Base-by-base conservation (phyloP, 2,113 vertebrate species). In the Trichechus manatus region DNA sequence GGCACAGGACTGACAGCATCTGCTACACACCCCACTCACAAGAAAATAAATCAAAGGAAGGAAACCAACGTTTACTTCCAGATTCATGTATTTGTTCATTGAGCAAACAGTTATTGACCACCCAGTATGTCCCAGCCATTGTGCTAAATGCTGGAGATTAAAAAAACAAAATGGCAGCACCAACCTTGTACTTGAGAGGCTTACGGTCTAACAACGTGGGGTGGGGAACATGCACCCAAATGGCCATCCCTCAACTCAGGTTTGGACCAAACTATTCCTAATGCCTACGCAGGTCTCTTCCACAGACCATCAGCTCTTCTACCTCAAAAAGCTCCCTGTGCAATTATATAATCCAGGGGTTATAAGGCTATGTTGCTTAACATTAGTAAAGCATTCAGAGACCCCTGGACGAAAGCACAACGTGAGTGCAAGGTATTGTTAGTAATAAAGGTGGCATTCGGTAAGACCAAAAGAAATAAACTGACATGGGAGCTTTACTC, bases 391-490 rank as follows among this genome's bases (percentile, higher is more conserved):
- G 75, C 50, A 61, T 93, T 66, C 7, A 36, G 64, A 36, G 81
- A 59, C 44, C 59, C 22, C 82, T 29, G n/a, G 70, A 86, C 90
- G 77, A 89, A 89, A 92, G 94, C 89, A 33, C 96, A 27, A 31
- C 29, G 19, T 8, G 89, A 72, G 17, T 2, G 53, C 29, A 5
- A 87, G 68, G 87, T 89, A 93, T 96, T 95, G 89, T 94, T 98
- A 97, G 95, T 22, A 63, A 89, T 85, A 77, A 83, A 96, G 89
- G 89, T 56, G 31, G 87, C 47, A 25, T 87, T 96, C 89, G 92
- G 91, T 22, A 64, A 94, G 31, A 47, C 88, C 77, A 23, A 82
- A 84, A 91, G 89, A 96, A 97, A 94, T 78, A 87, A 82, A 83
- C 74, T 87, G 86, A 72, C 87, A 11, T 5, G 11, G 27, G 94